A percentile compares a stretch with the other conserved stretches of the same genome.
Evolutionary conservation across 2,113 vertebrate genomes (phyloP).

Genomic region (Phodopus roborovskii): DNA sequence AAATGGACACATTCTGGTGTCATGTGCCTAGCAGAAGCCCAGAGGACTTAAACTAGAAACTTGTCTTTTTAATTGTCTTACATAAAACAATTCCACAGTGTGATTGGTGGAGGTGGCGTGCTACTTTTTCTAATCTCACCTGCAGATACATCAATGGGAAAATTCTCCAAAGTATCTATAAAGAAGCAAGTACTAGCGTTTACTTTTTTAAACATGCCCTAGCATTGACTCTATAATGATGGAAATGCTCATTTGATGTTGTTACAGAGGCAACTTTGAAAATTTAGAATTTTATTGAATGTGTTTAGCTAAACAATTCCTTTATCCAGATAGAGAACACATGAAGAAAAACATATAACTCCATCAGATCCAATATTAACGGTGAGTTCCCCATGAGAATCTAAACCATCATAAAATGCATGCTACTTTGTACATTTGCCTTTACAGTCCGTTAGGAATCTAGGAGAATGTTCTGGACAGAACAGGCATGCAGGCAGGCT

Average conservation of each 20-base stretch:
- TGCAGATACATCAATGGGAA: neutral
- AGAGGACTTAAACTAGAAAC: neutral
- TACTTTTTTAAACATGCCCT: neutral
- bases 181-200: neutral
- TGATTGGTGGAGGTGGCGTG: too few relatives aligned
- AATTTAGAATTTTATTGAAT: constrained; percentile 3
- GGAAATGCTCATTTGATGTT: neutral
- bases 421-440: neutral
- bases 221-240: neutral
- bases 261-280: neutral
- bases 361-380: neutral
- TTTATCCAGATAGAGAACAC: neutral
- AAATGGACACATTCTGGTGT: neutral
- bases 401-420: neutral
- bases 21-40: neutral
- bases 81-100: neutral
- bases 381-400: neutral
- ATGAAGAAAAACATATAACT: neutral
- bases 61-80: neutral
- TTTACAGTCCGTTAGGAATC: neutral
- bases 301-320: neutral
- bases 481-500: neutral
- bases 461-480: rapidly evolving
- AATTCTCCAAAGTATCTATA: neutral
- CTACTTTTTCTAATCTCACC: neutral